Percentiles rank a stretch among this genome's conserved stretches.
Conservation (phyloP, 2,797 vertebrate genomes). For the Steatocranus sp. region DNA sequence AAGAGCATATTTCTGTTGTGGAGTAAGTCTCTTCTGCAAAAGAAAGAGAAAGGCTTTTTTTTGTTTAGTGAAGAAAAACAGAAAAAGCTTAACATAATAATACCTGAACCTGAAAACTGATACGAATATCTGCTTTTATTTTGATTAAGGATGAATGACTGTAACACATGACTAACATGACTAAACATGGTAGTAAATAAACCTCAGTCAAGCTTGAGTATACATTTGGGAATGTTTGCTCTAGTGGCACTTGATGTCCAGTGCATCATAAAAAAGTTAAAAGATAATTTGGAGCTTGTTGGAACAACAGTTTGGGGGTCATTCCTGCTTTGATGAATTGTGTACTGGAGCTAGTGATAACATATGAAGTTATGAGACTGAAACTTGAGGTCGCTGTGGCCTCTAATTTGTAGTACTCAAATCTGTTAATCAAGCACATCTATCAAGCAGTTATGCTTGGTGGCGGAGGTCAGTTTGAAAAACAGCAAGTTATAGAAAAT, state of each 20-base stretch:
- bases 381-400: not conserved
- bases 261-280: not conserved
- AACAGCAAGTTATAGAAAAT: not conserved
- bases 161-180: too few relatives aligned
- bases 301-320: not conserved
- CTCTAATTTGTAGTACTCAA: not conserved
- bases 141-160: not conserved
- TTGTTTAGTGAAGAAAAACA: not conserved
- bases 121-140: not conserved
- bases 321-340: not conserved
- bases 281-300: not conserved
- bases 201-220: not conserved
- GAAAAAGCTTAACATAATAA: not conserved
- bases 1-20: not conserved
- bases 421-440: constrained; percentile 11
- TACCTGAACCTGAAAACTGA: not conserved
- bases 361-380: not conserved
- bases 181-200: not conserved
- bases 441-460: not conserved
- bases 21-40: not conserved
- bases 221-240: not conserved
- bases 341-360: not conserved
- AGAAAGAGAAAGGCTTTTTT: not conserved
- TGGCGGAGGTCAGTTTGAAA: not conserved
- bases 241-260: not conserved